A percentile compares a stretch with the other conserved stretches of the same genome.
Conservation (phyloP, 2,113 vertebrate species). For the Zosterops lateralis region DNA sequence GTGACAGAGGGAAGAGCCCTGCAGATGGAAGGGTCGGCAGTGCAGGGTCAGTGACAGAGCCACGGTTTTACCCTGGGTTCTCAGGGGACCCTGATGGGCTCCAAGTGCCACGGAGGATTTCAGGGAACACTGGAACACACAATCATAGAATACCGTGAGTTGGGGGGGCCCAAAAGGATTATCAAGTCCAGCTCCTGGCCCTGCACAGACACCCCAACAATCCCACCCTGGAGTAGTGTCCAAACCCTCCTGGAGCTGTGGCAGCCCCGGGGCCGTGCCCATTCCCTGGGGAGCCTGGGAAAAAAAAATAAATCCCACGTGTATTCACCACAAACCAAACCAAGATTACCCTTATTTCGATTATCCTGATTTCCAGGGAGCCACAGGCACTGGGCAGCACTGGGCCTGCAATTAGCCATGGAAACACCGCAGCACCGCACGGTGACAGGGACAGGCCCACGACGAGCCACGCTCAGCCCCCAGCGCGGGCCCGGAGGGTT, state of each 20-base stretch:
- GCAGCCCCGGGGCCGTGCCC: background rate
- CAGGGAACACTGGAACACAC: background rate
- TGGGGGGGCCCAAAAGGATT: too few species aligned
- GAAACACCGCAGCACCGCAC: background rate
- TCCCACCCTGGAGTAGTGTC: background rate
- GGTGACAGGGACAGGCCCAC: fast-evolving
- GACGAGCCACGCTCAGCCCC: background rate
- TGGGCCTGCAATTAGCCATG: background rate
- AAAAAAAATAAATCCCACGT: background rate
- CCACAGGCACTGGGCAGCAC: background rate
- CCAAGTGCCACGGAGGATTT: background rate
- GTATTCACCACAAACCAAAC: background rate
- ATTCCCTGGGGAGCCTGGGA: background rate
- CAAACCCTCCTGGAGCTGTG: background rate
- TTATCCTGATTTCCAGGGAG: fast-evolving
- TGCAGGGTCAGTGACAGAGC: background rate
- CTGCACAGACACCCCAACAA: background rate
- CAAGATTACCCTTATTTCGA: too few species aligned
- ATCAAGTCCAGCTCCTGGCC: background rate
- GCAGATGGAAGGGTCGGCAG: fast-evolving
- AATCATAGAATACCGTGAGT: fast-evolving
- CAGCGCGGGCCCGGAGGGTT: background rate
- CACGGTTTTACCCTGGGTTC: fast-evolving
- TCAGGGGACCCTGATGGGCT: background rate
- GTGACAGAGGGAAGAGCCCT: background rate